Percentiles rank a stretch among this genome's conserved stretches.
Evolutionary conservation across 30 jellyfish, hydroid and myxozoan species (phyloP).

Genomic region (Mastigias papua): DNA sequence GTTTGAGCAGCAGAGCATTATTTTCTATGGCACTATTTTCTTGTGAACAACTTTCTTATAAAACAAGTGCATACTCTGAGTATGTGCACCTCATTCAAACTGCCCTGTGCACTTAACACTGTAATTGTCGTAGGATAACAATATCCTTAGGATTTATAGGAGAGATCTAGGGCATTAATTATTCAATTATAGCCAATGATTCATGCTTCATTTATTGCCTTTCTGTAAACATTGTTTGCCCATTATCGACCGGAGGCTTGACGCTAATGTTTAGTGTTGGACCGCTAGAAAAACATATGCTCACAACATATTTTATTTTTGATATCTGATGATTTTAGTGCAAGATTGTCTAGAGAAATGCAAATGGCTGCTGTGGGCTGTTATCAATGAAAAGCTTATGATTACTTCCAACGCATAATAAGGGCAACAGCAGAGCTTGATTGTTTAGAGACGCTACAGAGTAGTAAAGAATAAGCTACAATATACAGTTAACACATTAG

Average conservation of each 20-base stretch:
- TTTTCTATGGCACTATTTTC: no score
- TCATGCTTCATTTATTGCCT: neutral
- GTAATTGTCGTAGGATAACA: no score
- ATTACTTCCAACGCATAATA: no score
- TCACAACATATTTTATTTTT: neutral
- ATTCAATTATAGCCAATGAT: neutral
- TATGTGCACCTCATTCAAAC: neutral
- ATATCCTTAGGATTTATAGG: neutral
- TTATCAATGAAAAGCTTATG: no score
- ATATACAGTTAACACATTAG: no score
- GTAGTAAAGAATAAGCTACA: no score
- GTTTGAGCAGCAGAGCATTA: no score
- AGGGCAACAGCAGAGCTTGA: no score
- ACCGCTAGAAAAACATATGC: neutral
- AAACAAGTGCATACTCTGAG: neutral
- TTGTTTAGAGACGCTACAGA: no score
- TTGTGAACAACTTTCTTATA: no score
- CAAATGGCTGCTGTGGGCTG: neutral
- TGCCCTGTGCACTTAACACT: no score
- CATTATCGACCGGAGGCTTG: neutral
- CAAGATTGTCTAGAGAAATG: neutral
- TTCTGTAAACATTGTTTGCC: neutral
- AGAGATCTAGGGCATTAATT: neutral
- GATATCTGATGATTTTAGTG: neutral
- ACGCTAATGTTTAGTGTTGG: neutral